phyloP scores from a whole-genome alignment of 2,888 invertebrate species.

The Caenorhabditis doughertyi region DNA sequence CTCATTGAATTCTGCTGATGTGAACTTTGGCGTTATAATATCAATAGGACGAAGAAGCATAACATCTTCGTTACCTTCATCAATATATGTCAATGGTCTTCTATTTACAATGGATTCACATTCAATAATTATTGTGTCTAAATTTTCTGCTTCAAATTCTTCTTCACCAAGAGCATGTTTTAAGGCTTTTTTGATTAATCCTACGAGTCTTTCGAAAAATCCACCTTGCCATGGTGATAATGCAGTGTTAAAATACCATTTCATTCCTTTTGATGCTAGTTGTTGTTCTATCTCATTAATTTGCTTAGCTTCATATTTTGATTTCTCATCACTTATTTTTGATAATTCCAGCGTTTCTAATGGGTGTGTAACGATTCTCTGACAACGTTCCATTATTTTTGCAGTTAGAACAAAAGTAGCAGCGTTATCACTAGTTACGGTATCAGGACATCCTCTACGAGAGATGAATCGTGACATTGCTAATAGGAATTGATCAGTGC shows the following conservation, averaged over 20 bases:
- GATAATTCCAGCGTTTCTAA: background rate
- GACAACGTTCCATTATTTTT: conserved; percentile 1
- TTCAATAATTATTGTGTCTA: background rate
- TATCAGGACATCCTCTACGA: background rate
- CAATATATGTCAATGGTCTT: background rate
- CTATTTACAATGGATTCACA: background rate
- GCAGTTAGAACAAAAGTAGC: conserved; percentile 9
- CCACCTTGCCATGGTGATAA: conserved; percentile 25
- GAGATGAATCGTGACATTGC: background rate
- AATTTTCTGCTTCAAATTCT: background rate
- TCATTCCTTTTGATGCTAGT: background rate
- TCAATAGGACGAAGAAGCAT: background rate
- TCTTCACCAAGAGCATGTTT: background rate
- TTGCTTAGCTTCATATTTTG: background rate
- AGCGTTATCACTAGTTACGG: conserved; percentile 24
- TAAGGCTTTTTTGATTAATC: conserved; percentile 10
- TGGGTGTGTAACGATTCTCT: background rate
- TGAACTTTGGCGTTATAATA: background rate
- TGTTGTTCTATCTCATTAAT: background rate
- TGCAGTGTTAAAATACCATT: conserved; percentile 28
- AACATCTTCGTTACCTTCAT: background rate
- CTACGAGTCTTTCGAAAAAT: conserved; percentile 17
- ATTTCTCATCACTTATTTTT: background rate
- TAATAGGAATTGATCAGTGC: background rate
- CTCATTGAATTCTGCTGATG: background rate